phyloP scores from a whole-genome alignment of 1,140 invertebrate genomes.

The Caerostris darwini region DNA sequence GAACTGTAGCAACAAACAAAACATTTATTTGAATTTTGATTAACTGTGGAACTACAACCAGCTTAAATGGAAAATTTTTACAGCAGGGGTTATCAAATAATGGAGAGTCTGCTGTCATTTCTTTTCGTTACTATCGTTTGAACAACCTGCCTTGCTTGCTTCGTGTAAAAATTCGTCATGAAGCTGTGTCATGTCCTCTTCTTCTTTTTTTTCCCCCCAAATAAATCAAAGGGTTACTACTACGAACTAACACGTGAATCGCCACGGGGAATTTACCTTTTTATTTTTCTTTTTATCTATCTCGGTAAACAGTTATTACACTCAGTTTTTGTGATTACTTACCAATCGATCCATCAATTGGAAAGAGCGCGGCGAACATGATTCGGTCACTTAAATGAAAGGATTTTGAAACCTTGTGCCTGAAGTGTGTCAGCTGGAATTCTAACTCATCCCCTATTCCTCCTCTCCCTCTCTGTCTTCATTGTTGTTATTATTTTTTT shows the following conservation, averaged over 20 bases:
- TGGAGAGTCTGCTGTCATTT: too few species aligned
- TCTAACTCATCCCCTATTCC: background rate
- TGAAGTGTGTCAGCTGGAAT: conserved; percentile 8
- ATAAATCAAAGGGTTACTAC: background rate
- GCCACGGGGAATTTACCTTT: background rate
- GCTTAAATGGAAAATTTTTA: too few species aligned
- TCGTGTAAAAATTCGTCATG: background rate
- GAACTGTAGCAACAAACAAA: too few species aligned
- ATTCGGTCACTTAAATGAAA: conserved; percentile 3
- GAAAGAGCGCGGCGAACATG: background rate
- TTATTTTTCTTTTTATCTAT: background rate
- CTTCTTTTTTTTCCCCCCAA: background rate
- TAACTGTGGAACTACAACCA: too few species aligned
- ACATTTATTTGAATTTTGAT: too few species aligned
- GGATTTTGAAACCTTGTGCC: background rate
- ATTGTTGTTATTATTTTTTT: too few species aligned
- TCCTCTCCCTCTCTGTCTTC: too few species aligned
- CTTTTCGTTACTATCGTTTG: too few species aligned
- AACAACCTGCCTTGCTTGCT: background rate
- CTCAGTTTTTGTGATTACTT: conserved; percentile 12
- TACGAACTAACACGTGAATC: background rate
- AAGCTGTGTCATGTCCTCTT: background rate
- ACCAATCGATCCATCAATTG: conserved; percentile 24
- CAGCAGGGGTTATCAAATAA: too few species aligned
- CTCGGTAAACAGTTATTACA: background rate